Conservation (phyloP, 2,113 vertebrate species). For the Pholis gunnellus region DNA sequence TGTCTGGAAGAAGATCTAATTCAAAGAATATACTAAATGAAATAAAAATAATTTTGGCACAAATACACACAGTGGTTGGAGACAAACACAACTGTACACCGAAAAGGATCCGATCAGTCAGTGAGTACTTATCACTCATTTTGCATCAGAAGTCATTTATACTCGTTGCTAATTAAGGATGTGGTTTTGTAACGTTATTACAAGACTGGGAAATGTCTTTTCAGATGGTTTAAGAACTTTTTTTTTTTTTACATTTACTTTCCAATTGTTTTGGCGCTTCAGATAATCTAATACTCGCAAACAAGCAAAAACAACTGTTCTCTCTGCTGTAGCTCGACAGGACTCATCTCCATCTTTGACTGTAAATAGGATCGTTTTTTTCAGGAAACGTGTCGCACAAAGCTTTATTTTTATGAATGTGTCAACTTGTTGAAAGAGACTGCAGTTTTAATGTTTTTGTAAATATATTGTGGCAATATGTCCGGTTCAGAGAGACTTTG, state of each 20-base stretch:
- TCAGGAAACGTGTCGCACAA: slow-evolving; percentile 68
- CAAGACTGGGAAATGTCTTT: slow-evolving; percentile 1
- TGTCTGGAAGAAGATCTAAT: background rate
- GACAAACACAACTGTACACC: background rate
- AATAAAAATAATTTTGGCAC: background rate
- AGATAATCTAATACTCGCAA: slow-evolving; percentile 4
- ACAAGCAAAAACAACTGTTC: slow-evolving; percentile 3
- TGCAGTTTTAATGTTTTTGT: slow-evolving; percentile 80
- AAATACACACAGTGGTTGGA: background rate
- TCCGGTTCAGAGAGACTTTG: slow-evolving; percentile 65
- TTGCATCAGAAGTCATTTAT: slow-evolving; percentile 9
- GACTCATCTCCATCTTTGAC: slow-evolving; percentile 72
- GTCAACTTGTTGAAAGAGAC: slow-evolving; percentile 66
- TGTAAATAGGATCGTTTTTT: slow-evolving; percentile 76
- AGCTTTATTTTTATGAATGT: slow-evolving; percentile 83
- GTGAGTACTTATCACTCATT: background rate
- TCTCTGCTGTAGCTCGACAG: slow-evolving; percentile 60
- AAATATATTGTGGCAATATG: slow-evolving; percentile 77
- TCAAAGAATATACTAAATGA: background rate
- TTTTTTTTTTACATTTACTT: slow-evolving; percentile 15
- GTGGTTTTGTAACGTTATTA: slow-evolving; percentile 18
- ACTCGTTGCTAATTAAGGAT: slow-evolving; percentile 20
- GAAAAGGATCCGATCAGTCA: slow-evolving; percentile 2
- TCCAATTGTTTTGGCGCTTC: slow-evolving; percentile 29
- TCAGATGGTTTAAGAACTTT: slow-evolving; percentile 15